phyloP scores from a whole-genome alignment of 1,140 invertebrate genomes.

The Bilobella aurantiaca region DNA sequence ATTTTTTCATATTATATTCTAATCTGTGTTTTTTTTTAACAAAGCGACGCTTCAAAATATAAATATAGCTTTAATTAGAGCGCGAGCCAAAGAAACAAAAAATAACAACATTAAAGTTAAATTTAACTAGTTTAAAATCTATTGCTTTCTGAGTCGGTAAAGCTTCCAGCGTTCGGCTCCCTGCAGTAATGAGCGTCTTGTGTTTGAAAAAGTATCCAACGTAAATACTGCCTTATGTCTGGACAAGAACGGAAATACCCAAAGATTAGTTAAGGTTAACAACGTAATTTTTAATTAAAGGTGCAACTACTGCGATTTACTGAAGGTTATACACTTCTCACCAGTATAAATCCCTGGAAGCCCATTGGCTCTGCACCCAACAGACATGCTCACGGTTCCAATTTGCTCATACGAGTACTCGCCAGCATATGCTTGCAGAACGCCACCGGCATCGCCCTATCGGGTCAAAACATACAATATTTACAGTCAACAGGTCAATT shows the following conservation, averaged over 20 bases:
- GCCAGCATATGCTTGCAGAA: neutral
- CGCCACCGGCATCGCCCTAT: neutral
- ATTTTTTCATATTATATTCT: too few species aligned
- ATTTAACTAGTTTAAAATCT: neutral
- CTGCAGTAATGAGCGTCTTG: neutral
- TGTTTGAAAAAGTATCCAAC: neutral
- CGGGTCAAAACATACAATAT: neutral
- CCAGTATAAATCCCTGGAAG: neutral
- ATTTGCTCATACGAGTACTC: neutral
- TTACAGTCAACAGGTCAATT: neutral
- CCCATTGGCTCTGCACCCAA: neutral
- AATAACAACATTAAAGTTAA: too few species aligned
- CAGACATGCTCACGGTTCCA: neutral
- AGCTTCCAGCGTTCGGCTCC: neutral
- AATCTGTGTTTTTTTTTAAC: too few species aligned
- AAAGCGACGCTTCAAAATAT: too few species aligned
- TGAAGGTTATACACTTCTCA: too few species aligned
- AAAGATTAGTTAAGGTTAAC: neutral
- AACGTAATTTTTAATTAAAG: neutral
- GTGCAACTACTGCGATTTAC: neutral
- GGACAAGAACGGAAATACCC: neutral
- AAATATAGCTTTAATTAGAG: too few species aligned
- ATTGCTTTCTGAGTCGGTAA: neutral
- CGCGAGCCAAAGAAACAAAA: too few species aligned
- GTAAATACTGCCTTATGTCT: neutral